Evolutionary conservation across 2,113 vertebrate species (phyloP).

Genomic region (Sorex araneus): DNA sequence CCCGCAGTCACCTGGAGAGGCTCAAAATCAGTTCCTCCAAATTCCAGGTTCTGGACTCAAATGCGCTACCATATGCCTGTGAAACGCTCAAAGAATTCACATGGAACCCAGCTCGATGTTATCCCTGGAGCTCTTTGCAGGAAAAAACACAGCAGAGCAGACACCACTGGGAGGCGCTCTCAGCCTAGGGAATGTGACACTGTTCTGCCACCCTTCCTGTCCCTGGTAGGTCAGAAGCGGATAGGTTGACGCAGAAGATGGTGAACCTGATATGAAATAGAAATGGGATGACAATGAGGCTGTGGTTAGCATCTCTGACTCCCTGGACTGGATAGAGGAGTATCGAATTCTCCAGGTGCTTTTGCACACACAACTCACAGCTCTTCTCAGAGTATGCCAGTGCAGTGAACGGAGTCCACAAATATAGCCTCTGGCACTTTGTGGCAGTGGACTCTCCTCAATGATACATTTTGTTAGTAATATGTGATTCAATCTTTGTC

Average conservation of each 20-base stretch:
- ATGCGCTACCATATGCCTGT: constrained; percentile 91
- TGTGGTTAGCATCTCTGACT: neutral
- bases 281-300: accelerated
- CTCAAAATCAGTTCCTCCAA: constrained; percentile 76
- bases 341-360: neutral
- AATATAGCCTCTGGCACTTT: neutral
- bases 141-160: constrained; percentile 2
- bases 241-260: accelerated
- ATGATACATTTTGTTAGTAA: neutral
- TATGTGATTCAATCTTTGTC: neutral
- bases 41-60: constrained; percentile 91
- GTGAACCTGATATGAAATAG: no score
- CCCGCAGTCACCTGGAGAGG: constrained; percentile 90
- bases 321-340: neutral
- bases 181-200: neutral
- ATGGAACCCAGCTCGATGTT: constrained; percentile 57
- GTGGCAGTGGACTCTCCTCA: neutral
- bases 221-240: neutral
- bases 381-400: neutral
- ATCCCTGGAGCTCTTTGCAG: constrained; percentile 27
- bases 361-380: neutral
- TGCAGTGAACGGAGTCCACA: neutral
- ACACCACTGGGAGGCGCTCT: constrained; percentile 17
- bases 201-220: accelerated
- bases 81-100: constrained; percentile 66